Percentiles rank a stretch among this genome's conserved stretches.
Conservation (phyloP, 2,113 vertebrate species). For the Micronycteris hirsuta region DNA sequence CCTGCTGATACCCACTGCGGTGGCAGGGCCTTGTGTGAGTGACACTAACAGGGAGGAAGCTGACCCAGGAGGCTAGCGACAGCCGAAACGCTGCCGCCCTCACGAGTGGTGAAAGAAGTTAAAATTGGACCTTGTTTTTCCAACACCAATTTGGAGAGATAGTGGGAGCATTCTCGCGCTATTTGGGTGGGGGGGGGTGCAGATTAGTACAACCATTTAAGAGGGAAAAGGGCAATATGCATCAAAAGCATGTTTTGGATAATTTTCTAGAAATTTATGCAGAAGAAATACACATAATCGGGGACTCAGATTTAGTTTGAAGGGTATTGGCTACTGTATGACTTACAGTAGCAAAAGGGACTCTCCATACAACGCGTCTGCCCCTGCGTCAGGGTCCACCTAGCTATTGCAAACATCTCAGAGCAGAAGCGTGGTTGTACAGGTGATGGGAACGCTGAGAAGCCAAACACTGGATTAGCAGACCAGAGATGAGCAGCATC, state of each 20-base stretch:
- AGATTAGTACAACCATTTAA: background rate
- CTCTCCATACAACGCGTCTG: background rate
- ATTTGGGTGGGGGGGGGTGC: no score
- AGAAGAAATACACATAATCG: background rate
- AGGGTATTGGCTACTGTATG: background rate
- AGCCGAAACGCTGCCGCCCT: background rate
- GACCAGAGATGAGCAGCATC: background rate
- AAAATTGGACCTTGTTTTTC: background rate
- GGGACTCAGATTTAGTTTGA: background rate
- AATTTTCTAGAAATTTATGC: background rate
- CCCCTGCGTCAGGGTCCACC: background rate
- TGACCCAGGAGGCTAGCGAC: background rate
- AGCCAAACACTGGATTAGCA: background rate
- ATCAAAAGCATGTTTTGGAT: background rate
- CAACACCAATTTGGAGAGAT: background rate
- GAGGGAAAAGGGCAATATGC: background rate
- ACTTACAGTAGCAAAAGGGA: background rate
- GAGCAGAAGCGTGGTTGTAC: background rate
- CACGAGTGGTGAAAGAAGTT: background rate
- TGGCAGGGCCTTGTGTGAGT: background rate
- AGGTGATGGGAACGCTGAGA: no score
- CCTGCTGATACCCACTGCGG: background rate
- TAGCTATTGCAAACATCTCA: background rate
- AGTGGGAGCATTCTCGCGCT: background rate
- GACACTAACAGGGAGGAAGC: background rate